Evolutionary conservation across 2,797 vertebrate genomes (phyloP).

Genomic region (Bovichtus variegatus): DNA sequence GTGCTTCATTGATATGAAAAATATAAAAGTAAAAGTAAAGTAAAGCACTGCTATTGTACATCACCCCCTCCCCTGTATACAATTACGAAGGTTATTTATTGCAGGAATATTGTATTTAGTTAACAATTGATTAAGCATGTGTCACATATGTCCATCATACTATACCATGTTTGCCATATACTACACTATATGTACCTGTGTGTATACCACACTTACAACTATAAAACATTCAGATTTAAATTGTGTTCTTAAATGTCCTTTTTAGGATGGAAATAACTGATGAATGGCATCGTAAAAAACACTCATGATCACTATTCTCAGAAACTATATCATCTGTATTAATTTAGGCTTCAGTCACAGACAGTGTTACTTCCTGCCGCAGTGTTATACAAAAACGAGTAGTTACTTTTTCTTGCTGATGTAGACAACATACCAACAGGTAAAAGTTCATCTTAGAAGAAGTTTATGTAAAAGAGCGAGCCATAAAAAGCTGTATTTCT

Average conservation of each 20-base stretch:
- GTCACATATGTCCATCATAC: neutral
- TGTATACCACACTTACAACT: neutral
- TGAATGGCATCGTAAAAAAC: neutral
- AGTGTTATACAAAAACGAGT: slow-evolving; percentile 35
- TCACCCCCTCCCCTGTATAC: neutral
- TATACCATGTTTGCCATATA: neutral
- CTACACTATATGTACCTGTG: neutral
- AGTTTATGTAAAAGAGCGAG: slow-evolving; percentile 70
- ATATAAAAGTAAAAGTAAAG: too few species aligned
- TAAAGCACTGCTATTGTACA: too few species aligned
- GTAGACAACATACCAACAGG: slow-evolving; percentile 59
- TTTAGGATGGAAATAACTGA: neutral
- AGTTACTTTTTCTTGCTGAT: slow-evolving; percentile 74
- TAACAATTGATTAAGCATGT: neutral
- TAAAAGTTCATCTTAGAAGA: slow-evolving; percentile 85
- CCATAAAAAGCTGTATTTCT: slow-evolving; percentile 74
- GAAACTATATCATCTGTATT: neutral
- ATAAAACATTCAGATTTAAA: neutral
- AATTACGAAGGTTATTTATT: neutral
- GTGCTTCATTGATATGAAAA: too few species aligned
- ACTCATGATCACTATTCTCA: neutral
- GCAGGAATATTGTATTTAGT: neutral
- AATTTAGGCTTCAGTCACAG: neutral
- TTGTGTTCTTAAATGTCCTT: neutral
- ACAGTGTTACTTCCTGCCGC: neutral